Percentiles rank a stretch among this genome's conserved stretches.
Conservation (phyloP, 2,888 invertebrate species). For the Papilio gigon region DNA sequence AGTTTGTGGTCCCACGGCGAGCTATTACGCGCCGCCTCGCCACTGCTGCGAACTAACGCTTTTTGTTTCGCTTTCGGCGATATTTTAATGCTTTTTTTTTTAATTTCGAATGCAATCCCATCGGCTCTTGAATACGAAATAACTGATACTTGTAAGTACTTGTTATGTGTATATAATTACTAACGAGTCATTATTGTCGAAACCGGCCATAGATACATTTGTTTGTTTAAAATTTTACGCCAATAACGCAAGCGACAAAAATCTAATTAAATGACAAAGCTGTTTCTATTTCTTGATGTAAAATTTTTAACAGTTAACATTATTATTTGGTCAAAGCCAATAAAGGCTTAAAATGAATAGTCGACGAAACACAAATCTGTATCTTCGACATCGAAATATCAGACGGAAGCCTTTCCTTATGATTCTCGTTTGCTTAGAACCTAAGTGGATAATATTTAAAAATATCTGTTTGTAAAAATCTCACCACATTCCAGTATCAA, state of each 20-base stretch:
- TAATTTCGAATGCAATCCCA: conserved; percentile 64
- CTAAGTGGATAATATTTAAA: neutral
- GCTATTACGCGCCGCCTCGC: conserved; percentile 70
- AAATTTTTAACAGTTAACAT: neutral
- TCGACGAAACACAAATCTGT: too few species aligned
- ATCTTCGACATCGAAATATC: too few species aligned
- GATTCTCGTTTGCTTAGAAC: too few species aligned
- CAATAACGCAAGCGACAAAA: too few species aligned
- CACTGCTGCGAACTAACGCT: conserved; percentile 64
- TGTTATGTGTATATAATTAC: neutral
- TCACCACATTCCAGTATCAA: conserved; percentile 9
- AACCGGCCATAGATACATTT: too few species aligned
- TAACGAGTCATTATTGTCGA: too few species aligned
- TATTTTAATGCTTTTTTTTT: conserved; percentile 68
- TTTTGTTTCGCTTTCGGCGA: conserved; percentile 68
- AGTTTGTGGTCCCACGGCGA: conserved; percentile 81
- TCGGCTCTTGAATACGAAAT: neutral
- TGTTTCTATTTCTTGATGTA: neutral
- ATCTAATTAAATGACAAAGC: neutral
- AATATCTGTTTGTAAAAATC: conserved; percentile 1
- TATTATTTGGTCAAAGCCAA: too few species aligned
- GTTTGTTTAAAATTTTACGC: too few species aligned
- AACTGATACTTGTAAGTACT: neutral
- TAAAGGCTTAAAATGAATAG: too few species aligned
- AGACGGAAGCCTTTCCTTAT: too few species aligned